A percentile compares a stretch with the other conserved stretches of the same genome.
phyloP scores from a whole-genome alignment of 2,113 vertebrate genomes.

The Oncorhynchus kisutch region DNA sequence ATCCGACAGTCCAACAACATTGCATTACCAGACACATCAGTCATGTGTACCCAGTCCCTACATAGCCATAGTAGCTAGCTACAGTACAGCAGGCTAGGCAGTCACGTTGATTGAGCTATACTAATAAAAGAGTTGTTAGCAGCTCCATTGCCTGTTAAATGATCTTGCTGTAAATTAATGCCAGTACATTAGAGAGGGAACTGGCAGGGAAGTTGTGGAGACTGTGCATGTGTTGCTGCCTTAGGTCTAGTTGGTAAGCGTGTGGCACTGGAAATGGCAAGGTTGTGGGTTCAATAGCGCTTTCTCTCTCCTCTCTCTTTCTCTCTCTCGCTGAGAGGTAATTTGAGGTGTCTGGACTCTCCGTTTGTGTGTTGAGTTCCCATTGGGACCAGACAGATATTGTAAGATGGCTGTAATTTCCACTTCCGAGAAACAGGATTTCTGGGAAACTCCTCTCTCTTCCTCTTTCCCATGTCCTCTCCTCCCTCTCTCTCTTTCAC shows the following conservation, averaged over 20 bases:
- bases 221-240: neutral
- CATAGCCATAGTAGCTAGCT: neutral
- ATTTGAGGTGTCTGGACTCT: neutral
- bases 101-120: conserved; percentile 31
- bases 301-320: neutral
- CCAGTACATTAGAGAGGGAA: conserved; percentile 1
- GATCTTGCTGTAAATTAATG: conserved; percentile 34
- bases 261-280: too few relatives aligned
- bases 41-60: neutral
- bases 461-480: neutral
- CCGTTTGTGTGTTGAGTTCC: conserved; percentile 2
- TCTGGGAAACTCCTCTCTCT: neutral
- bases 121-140: conserved; percentile 48
- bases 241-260: too few relatives aligned
- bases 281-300: neutral
- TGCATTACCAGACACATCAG: neutral
- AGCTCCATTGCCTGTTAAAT: conserved; percentile 49
- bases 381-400: neutral
- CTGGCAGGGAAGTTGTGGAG: conserved; percentile 5
- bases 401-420: conserved; percentile 15
- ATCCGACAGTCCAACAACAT: neutral
- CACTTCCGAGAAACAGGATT: neutral
- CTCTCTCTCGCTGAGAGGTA: too few relatives aligned
- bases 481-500: neutral
- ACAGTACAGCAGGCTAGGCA: conserved; percentile 2